These are phyloP conservation scores for Garra rufa DNA, from an alignment of 2,113 vertebrate species.

Conservation along the genomic window DNA sequence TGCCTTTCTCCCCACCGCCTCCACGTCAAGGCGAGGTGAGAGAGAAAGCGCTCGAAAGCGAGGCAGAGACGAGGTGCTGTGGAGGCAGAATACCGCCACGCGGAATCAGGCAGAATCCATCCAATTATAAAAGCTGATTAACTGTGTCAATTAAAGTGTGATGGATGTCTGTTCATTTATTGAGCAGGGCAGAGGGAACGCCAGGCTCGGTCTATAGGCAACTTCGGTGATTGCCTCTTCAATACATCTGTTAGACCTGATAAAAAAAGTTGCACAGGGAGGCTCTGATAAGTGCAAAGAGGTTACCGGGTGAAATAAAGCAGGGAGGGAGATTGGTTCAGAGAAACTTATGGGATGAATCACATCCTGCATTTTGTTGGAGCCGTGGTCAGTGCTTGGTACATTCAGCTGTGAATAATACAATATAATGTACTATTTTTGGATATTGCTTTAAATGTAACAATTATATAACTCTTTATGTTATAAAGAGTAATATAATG, in stretches of 20 bases:
- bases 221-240: slow-evolving; percentile 55
- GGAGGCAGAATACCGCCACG: slow-evolving; percentile 1
- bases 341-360: background rate
- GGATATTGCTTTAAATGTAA: background rate
- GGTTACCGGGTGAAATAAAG: slow-evolving; percentile 54
- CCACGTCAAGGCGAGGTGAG: slow-evolving; percentile 29
- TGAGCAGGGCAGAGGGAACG: slow-evolving; percentile 70
- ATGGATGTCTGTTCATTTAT: slow-evolving; percentile 83
- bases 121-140: slow-evolving; percentile 88
- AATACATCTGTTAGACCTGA: slow-evolving; percentile 75
- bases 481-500: background rate
- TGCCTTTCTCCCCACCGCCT: background rate
- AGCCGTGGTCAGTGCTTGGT: background rate
- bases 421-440: background rate
- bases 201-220: slow-evolving; percentile 45
- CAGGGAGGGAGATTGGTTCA: background rate
- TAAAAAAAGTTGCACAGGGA: slow-evolving; percentile 73
- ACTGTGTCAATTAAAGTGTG: slow-evolving; percentile 84
- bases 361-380: background rate
- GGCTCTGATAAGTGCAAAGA: slow-evolving; percentile 72
- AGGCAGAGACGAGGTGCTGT: slow-evolving; percentile 28
- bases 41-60: background rate
- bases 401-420: background rate
- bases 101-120: slow-evolving; percentile 72
- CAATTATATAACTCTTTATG: background rate